Evolutionary conservation across 2,888 invertebrate species (phyloP).

Genomic region (Xestoiulus laeticollis): DNA sequence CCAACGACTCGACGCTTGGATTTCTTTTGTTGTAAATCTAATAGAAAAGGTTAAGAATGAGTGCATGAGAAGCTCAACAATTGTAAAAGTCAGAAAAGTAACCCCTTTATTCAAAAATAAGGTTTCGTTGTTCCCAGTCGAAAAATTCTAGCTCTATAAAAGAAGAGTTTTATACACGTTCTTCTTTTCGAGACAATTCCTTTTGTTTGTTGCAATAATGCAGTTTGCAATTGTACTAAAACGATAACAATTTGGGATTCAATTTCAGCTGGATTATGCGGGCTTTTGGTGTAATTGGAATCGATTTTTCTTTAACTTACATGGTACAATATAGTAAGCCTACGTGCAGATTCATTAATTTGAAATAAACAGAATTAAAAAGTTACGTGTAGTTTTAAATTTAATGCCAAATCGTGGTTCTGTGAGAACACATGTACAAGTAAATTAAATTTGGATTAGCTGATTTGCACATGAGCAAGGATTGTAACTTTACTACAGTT

Average conservation of each 20-base stretch:
- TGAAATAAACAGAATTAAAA: not conserved
- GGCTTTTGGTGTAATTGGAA: not conserved
- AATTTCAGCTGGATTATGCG: slow-evolving; percentile 16
- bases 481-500: too few species aligned
- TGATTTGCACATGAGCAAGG: too few species aligned
- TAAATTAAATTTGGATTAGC: too few species aligned
- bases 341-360: slow-evolving; percentile 4
- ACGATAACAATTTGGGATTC: slow-evolving; percentile 17
- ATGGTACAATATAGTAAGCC: too few species aligned
- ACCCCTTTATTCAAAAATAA: slow-evolving; percentile 1
- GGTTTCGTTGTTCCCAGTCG: not conserved
- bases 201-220: not conserved
- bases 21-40: not conserved
- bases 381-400: too few species aligned
- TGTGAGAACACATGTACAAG: too few species aligned
- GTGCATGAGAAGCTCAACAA: not conserved
- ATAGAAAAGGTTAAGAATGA: slow-evolving; percentile 3
- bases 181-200: not conserved
- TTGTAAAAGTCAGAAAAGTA: not conserved
- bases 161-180: not conserved
- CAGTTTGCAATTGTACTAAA: slow-evolving; percentile 14
- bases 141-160: not conserved
- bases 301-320: slow-evolving; percentile 13
- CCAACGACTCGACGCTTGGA: not conserved
- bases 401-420: too few species aligned